Percentiles rank a stretch among this genome's conserved stretches.
Evolutionary conservation across 2,113 vertebrate species (phyloP).

Genomic region (Papio anubis): DNA sequence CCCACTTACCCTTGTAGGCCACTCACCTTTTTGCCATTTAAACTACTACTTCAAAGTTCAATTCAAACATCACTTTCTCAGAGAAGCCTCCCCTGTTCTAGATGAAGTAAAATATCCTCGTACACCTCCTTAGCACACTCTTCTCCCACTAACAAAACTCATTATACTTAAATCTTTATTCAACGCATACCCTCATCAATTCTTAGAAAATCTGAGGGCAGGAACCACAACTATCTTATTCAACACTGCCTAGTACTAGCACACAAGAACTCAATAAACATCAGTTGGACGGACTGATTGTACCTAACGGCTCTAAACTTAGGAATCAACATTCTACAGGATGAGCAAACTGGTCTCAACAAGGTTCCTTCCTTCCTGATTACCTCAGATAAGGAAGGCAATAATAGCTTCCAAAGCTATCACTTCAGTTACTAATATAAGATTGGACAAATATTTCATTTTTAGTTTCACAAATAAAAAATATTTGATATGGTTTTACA

Average conservation of each 20-base stretch:
- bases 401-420: neutral
- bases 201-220: constrained; percentile 1
- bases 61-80: constrained; percentile 28
- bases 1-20: neutral
- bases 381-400: constrained; percentile 17
- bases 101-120: constrained; percentile 19
- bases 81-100: neutral
- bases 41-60: constrained; percentile 44
- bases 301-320: neutral
- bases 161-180: neutral
- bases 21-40: constrained; percentile 11
- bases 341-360: neutral
- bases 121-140: neutral
- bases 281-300: neutral
- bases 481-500: constrained; percentile 2
- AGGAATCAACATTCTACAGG: constrained; percentile 14
- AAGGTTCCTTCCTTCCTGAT: neutral
- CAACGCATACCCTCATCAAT: neutral
- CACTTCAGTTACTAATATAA: neutral
- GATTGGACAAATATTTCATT: neutral
- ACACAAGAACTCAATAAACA: constrained; percentile 4
- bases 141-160: neutral
- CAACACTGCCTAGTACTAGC: neutral
- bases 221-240: neutral
- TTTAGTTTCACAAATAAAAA: constrained; percentile 43